Base-by-base conservation (phyloP, 1,140 invertebrate species). In the Littorina saxatilis region DNA sequence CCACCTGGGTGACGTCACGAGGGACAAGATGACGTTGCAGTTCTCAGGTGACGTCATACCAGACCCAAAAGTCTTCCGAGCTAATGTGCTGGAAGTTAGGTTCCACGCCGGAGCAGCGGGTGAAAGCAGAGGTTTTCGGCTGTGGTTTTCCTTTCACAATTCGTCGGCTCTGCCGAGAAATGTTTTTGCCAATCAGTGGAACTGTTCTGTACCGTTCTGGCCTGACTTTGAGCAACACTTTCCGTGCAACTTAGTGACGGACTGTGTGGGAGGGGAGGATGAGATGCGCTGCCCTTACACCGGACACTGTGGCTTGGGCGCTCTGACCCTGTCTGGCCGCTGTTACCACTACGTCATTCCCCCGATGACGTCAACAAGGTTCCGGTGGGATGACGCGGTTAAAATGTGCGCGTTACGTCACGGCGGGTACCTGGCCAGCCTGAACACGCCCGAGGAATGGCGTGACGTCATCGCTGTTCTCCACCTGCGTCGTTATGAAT, bases 241-340 rank as follows among this genome's bases (percentile, higher is more conserved):
- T 9, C n/a, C n/a, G 32, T 76, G 74, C n/a, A 76, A 76, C 74
- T 50, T 76, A 50, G 23, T 37, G 52, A 58, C 9, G 15, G 74
- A 76, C 5, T 76, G 74, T 2, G 7, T 58, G 29, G 35, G 15
- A 2, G 3, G 23, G 32, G 32, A 76, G n/a, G 74, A 76, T 50
- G 74, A 76, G 47, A 23, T 2, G 3, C 13, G 37, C 27, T 76
- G 74, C n/a, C 43, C 29, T 20, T 76, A 76, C 74, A 37, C 74
- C 74, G 35, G 43, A 13, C 1, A 4, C 15, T 76, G 74, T 23
- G 74, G 74, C 7, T 11, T 9, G 3, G 74, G 74, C 5, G 15
- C 58, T 13, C 47, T 58, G 43, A 20, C 47, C n/a, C 17, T 58
- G 1, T 9, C 20, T 20, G 47, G 50, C 1, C 17, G n/a, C 9